These are phyloP conservation scores for Hesperia comma DNA, from an alignment of 2,888 invertebrate species.

Conservation along the genomic window DNA sequence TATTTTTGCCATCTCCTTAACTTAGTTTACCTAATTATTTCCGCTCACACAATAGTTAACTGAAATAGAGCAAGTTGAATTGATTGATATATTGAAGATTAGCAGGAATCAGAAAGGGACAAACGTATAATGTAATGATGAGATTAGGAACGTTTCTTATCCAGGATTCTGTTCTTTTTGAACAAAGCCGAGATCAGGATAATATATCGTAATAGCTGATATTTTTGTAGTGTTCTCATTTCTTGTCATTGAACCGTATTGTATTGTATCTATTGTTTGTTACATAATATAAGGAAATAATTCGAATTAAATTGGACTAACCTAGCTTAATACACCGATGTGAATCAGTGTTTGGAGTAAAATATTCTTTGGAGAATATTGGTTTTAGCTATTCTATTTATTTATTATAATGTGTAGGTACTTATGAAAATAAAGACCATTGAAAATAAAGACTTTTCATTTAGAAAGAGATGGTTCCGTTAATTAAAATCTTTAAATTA, in stretches of 20 bases:
- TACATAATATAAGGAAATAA: not conserved
- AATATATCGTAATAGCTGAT: conserved; percentile 24
- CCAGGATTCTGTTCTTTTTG: conserved; percentile 11
- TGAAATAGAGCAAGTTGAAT: conserved; percentile 20
- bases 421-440: no score
- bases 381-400: no score
- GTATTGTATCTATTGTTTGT: not conserved
- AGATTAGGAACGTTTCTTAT: conserved; percentile 9
- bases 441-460: no score
- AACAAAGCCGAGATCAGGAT: conserved; percentile 21
- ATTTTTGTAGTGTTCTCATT: conserved; percentile 31
- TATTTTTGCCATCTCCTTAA: conserved; percentile 14
- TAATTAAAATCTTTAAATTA: no score
- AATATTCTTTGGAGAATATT: no score
- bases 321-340: not conserved
- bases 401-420: no score
- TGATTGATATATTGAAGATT: conserved; percentile 27
- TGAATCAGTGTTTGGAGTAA: no score
- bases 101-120: conserved; percentile 15
- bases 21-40: conserved; percentile 27
- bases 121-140: conserved; percentile 11
- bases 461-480: no score
- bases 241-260: conserved; percentile 18
- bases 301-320: not conserved
- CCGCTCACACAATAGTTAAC: conserved; percentile 9